A percentile compares a stretch with the other conserved stretches of the same genome.
Evolutionary conservation across 2,797 vertebrate species (phyloP).

Genomic region (Uromys caudimaculatus): DNA sequence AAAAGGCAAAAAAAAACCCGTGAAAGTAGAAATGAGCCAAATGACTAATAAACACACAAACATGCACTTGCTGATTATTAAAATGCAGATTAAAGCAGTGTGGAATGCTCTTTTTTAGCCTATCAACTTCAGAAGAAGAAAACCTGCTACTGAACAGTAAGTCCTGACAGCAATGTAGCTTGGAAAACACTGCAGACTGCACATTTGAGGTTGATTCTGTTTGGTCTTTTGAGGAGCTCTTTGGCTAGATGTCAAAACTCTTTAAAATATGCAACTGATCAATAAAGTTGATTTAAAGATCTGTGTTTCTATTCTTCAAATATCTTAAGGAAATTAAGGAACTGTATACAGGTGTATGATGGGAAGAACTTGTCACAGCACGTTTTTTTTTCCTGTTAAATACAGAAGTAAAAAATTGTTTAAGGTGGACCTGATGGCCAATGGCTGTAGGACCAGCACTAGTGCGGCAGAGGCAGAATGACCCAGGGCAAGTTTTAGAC

Average conservation of each 20-base stretch:
- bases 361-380: not conserved
- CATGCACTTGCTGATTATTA: constrained; percentile 31
- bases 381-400: not conserved
- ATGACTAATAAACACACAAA: constrained; percentile 58
- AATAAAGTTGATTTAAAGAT: constrained; percentile 38
- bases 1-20: constrained; percentile 36
- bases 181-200: not conserved
- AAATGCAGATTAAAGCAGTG: constrained; percentile 57
- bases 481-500: not conserved
- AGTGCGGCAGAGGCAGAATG: not conserved
- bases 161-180: not conserved
- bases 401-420: constrained; percentile 11
- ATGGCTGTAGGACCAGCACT: not conserved
- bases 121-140: constrained; percentile 35
- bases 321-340: constrained; percentile 41
- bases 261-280: constrained; percentile 36
- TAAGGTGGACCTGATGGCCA: not conserved
- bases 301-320: not conserved
- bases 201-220: constrained; percentile 8
- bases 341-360: not conserved
- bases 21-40: constrained; percentile 29
- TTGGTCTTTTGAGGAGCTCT: constrained; percentile 50
- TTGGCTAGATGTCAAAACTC: constrained; percentile 24
- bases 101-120: not conserved
- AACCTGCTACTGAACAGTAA: not conserved